These are phyloP conservation scores for Cettia cetti DNA, from an alignment of 2,113 vertebrate species.

Conservation along the genomic window DNA sequence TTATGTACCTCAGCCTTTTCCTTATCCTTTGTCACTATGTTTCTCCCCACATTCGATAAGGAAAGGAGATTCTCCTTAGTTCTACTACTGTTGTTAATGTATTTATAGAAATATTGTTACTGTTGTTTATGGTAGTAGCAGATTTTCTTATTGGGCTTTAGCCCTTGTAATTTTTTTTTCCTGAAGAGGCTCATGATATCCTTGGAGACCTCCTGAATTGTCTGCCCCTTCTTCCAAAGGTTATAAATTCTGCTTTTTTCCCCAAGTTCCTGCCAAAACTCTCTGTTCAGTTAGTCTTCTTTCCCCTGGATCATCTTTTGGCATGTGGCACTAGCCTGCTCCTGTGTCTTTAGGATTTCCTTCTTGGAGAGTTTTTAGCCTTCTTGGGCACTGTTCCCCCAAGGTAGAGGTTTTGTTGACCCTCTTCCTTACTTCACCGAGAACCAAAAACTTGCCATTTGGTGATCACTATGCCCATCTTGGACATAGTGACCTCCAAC, in stretches of 20 bases:
- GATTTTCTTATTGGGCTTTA: background rate
- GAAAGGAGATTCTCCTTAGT: background rate
- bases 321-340: background rate
- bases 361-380: background rate
- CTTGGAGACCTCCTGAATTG: background rate
- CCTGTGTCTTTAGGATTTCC: background rate
- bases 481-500: background rate
- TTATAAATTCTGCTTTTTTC: background rate
- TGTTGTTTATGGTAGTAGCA: background rate
- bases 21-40: background rate
- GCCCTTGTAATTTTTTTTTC: background rate
- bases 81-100: background rate
- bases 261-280: background rate
- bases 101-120: background rate
- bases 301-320: background rate
- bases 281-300: background rate
- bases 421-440: background rate
- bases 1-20: background rate
- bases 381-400: background rate
- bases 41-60: background rate
- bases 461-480: background rate
- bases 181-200: background rate
- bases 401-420: background rate
- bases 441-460: background rate
- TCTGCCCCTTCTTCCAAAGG: background rate